phyloP scores from a whole-genome alignment of 2,797 vertebrate species.

The Odontamblyopus lacepedii region DNA sequence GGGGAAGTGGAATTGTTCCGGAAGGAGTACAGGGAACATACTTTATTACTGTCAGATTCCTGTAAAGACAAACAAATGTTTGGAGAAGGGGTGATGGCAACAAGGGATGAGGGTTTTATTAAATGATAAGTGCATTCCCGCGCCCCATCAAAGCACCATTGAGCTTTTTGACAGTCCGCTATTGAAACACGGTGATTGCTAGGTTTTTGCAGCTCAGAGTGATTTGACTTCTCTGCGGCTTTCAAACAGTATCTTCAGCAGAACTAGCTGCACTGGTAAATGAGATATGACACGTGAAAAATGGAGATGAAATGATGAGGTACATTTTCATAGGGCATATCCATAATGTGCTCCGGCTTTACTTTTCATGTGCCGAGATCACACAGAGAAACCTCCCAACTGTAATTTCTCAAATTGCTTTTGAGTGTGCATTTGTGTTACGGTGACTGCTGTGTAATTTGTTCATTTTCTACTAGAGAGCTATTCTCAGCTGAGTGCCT shows the following conservation, averaged over 20 bases:
- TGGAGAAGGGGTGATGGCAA: conserved; percentile 33
- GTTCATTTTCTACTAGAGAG: conserved; percentile 74
- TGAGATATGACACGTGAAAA: conserved; percentile 73
- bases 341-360: conserved; percentile 67
- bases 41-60: conserved; percentile 99
- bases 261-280: conserved; percentile 48
- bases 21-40: conserved; percentile 99
- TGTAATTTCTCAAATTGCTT: conserved; percentile 80
- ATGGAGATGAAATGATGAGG: conserved; percentile 73
- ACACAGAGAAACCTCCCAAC: conserved; percentile 67
- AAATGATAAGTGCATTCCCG: conserved; percentile 51
- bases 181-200: conserved; percentile 65
- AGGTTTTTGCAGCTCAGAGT: conserved; percentile 41
- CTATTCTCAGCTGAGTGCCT: conserved; percentile 78
- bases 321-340: conserved; percentile 68
- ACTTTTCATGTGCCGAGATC: conserved; percentile 69
- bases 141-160: conserved; percentile 45
- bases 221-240: conserved; percentile 61
- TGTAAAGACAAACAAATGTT: conserved; percentile 79
- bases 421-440: conserved; percentile 74
- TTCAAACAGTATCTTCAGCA: conserved; percentile 53
- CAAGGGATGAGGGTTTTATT: conserved; percentile 58
- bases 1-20: conserved; percentile 99
- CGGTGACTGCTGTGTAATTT: conserved; percentile 79
- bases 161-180: conserved; percentile 53